Base-by-base conservation (phyloP, 2,113 vertebrate species). In the Proteles cristata region DNA sequence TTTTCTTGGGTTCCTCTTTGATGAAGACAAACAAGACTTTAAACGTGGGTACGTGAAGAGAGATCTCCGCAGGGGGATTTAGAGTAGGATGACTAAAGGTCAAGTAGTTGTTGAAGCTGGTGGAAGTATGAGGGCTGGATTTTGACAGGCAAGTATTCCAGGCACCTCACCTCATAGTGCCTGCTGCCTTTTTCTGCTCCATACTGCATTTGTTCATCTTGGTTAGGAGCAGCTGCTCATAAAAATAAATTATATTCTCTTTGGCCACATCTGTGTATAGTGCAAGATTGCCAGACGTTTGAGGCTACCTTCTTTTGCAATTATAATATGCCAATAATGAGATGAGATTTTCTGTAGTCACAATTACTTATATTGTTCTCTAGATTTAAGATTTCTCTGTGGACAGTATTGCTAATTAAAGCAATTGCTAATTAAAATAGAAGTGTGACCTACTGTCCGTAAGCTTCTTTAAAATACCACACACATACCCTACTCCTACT, bases 361-460 rank as follows among this genome's bases (percentile, higher is more conserved):
- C 71, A 88, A 63, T 95, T 63, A 93, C 94, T 95, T 85, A 80
- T 94, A 63, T 80, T 95, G 33, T 92, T 93, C 39, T 94, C 66
- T 55, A 61, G 65, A 45, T 92, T 97, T 93, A 68, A 45, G 85
- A 89, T 95, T 93, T 35, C 68, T 86, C 35, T 82, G 14, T 86
- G 95, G 50, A 93, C 33, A 81, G 11, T 66, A 15, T 76, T 92
- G 31, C 45, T 80, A 81, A 92, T 92, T 65, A 82, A 94, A 89
- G 19, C 7, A 73, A 73, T n/a, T 93, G 61, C 21, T 79, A 58
- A 35, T 81, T 82, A 95, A 93, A 88, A 85, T 71, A 55, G 71
- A 80, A 80, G 4, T 43, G 14, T 73, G 82, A 58, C 43, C 31
- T 65, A 35, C 21, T 96, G 26, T 80, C 16, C 28, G 86, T 23